phyloP scores from a whole-genome alignment of 1,140 invertebrate species.

The Mya arenaria region DNA sequence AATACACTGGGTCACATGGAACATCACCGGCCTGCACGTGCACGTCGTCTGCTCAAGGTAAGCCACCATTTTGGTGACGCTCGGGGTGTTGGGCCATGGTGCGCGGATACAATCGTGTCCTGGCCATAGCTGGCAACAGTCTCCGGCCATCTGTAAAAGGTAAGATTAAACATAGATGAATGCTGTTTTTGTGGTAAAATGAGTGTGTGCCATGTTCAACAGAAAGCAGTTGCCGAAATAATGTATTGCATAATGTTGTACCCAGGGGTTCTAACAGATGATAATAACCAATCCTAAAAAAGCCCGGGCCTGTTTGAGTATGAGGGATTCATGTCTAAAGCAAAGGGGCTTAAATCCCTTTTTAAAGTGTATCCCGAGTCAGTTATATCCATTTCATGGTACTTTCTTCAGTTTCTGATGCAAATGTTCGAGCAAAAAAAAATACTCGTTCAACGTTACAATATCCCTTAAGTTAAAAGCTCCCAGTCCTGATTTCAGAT shows the following conservation, averaged over 20 bases:
- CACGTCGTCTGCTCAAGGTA: slow-evolving; percentile 84
- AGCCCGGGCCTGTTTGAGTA: not conserved
- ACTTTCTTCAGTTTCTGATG: no score
- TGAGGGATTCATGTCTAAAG: no score
- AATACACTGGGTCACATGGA: slow-evolving; percentile 90
- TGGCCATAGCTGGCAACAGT: slow-evolving; percentile 85
- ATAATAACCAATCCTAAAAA: not conserved
- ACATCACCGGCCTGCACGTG: slow-evolving; percentile 82
- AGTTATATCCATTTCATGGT: no score
- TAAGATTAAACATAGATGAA: not conserved
- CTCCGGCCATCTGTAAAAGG: slow-evolving; percentile 73
- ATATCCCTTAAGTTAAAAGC: no score
- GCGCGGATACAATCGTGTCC: slow-evolving; percentile 85
- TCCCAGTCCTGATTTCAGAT: no score
- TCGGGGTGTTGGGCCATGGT: slow-evolving; percentile 89
- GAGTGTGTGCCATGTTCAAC: not conserved
- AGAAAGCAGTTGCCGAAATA: not conserved
- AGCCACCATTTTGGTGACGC: slow-evolving; percentile 82
- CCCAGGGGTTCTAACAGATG: not conserved
- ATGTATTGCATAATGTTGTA: not conserved
- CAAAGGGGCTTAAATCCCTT: no score
- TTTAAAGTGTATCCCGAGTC: no score
- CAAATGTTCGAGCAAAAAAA: no score
- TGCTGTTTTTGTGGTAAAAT: not conserved
- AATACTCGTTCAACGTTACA: no score